A percentile compares a stretch with the other conserved stretches of the same genome.
These are phyloP conservation scores for Ammodytes marinus DNA, from an alignment of 2,113 vertebrate genomes.

Conservation along the genomic window DNA sequence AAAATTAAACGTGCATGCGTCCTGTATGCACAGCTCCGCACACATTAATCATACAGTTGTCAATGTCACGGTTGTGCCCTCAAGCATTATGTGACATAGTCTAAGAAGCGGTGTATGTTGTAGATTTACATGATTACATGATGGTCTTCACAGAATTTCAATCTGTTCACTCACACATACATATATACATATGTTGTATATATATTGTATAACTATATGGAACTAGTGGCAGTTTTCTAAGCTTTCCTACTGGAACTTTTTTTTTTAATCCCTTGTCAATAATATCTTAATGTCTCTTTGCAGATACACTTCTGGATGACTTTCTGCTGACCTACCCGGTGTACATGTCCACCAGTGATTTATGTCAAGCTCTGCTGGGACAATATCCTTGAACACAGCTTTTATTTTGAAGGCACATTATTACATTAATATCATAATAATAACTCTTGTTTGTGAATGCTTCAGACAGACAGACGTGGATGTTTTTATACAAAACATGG, in stretches of 20 bases:
- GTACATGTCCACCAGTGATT: slow-evolving; percentile 96
- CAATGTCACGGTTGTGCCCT: slow-evolving; percentile 31
- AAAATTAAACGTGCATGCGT: slow-evolving; percentile 29
- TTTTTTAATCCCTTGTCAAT: background rate
- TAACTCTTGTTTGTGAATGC: background rate
- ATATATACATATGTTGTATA: background rate
- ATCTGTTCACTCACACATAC: background rate
- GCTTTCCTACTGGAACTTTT: background rate
- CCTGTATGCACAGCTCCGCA: slow-evolving; percentile 15
- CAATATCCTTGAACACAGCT: slow-evolving; percentile 91
- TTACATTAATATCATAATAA: slow-evolving; percentile 7
- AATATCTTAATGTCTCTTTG: slow-evolving; percentile 59
- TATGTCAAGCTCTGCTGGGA: slow-evolving; percentile 95
- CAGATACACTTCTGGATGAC: slow-evolving; percentile 95
- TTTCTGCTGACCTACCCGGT: slow-evolving; percentile 97
- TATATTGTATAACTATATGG: background rate
- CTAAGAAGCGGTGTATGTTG: background rate
- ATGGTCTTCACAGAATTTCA: background rate
- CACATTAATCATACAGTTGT: slow-evolving; percentile 53
- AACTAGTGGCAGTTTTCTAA: background rate
- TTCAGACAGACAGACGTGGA: background rate
- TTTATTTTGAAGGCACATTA: background rate
- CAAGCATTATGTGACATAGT: slow-evolving; percentile 17
- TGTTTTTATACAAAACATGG: slow-evolving; percentile 9
- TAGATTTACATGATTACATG: background rate